These are phyloP conservation scores for Leuciscus waleckii DNA, from an alignment of 2,797 vertebrate species.

Conservation along the genomic window DNA sequence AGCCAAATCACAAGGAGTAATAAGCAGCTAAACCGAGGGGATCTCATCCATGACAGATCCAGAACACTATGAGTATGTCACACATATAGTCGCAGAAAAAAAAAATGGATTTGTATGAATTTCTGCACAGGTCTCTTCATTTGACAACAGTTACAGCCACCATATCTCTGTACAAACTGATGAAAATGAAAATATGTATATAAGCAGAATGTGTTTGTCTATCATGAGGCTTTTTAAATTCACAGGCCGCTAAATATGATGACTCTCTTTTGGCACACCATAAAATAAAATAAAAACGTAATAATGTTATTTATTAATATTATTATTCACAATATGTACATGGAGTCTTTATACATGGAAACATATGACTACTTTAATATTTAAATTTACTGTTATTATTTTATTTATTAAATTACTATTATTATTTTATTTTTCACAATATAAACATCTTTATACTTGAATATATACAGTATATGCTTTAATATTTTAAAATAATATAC, in stretches of 20 bases:
- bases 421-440: background rate
- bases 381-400: background rate
- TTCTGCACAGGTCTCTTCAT: background rate
- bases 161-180: background rate
- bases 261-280: background rate
- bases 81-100: background rate
- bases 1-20: constrained; percentile 43
- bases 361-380: background rate
- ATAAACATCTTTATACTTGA: too few relatives aligned
- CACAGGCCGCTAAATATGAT: background rate
- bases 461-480: too few relatives aligned
- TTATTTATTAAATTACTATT: background rate
- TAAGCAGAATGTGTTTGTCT: background rate
- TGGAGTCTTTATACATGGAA: background rate
- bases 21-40: constrained; percentile 18
- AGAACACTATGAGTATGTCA: background rate
- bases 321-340: background rate
- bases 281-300: too few relatives aligned
- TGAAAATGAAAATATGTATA: background rate
- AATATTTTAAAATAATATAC: too few relatives aligned
- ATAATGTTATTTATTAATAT: background rate
- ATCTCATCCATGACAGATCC: constrained; percentile 17
- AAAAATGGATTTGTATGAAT: background rate
- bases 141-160: background rate
- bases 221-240: background rate